Conservation (phyloP, 1,140 invertebrate genomes). For the Agraylea sexmaculata region DNA sequence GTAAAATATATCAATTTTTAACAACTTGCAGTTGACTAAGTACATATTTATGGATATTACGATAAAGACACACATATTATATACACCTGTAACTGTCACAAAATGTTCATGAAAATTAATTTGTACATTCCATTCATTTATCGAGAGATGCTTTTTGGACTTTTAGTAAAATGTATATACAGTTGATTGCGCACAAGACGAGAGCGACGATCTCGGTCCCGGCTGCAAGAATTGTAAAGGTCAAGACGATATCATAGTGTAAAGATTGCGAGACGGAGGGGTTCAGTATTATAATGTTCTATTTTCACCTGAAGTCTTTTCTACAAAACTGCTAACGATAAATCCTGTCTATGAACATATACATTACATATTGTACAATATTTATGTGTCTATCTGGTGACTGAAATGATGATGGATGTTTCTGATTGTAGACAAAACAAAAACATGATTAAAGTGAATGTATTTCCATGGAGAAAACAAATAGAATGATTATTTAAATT, state of each 20-base stretch:
- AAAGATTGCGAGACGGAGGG: conserved; percentile 31
- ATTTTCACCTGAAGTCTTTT: conserved; percentile 20
- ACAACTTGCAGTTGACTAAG: conserved; percentile 20
- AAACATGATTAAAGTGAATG: conserved; percentile 22
- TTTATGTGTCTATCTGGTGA: conserved; percentile 41
- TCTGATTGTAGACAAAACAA: conserved; percentile 42
- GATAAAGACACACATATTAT: conserved; percentile 11
- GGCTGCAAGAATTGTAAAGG: neutral
- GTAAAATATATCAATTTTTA: conserved; percentile 19
- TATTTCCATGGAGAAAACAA: conserved; percentile 18
- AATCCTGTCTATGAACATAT: conserved; percentile 26
- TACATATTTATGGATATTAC: conserved; percentile 9
- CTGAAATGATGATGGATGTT: conserved; percentile 38
- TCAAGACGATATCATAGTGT: conserved; percentile 17
- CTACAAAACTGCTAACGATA: conserved; percentile 15
- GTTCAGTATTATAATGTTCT: conserved; percentile 21
- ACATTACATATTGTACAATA: conserved; percentile 40
- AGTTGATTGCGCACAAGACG: conserved; percentile 3
- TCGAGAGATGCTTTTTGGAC: conserved; percentile 5
- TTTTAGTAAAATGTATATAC: conserved; percentile 12
- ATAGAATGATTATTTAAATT: conserved; percentile 32
- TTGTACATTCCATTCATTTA: conserved; percentile 50
- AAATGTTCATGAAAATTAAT: conserved; percentile 44
- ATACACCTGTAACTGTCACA: conserved; percentile 29
- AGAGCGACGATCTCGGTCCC: too few species aligned